Evolutionary conservation across 2,888 invertebrate genomes (phyloP), one percentile per base, ranked within the genome.

Genomic region (Thalpophila matura): DNA sequence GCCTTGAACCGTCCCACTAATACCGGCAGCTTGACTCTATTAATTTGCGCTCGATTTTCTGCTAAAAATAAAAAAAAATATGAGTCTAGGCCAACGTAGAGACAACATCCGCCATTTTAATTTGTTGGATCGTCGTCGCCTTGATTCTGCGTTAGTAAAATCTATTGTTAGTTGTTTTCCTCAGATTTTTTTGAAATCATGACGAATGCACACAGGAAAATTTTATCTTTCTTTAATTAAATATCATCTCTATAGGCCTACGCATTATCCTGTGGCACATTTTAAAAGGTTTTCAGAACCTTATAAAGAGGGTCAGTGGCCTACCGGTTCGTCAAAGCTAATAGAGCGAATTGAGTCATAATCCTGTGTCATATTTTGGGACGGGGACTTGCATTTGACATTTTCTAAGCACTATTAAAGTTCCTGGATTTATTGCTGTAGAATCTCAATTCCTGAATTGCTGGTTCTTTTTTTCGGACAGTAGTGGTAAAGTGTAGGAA

Each of bases 1-100:
- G 92, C 94, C 94, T 94, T 95, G 94, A 95, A 95, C 94, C 90
- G 88, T 80, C 89, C 84, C 75, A 82, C 83, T 84, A 83, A 85
- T 85, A 85, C 87, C 82, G 83, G 82, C 82, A 84, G 84, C 89
- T 86, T 86, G 83, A 88, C 88, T 87, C 80, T 90, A 86, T 88
- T 90, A 91, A 92, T 91, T 91, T 89, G 91, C 90, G 92, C 89
- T 89, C 86, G 82, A 85, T 88, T 85, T 86, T 86, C 82, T 83
- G 90, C 90, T 89, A 89, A 91, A 89, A 89, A 88, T 86, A 88
- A 83, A 83, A 84, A 81, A 79, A 69, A 72, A 74, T 72, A 67
- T 64, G 45, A 65, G 60, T 68, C 68, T 77, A 71, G 73, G 80
- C 80, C 77, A 58, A 62, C 20, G 55, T 37, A 46, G 40, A 63